Evolutionary conservation across 2,113 vertebrate genomes (phyloP), one percentile per base, ranked within the genome.

Genomic region (Trematomus loennbergii): DNA sequence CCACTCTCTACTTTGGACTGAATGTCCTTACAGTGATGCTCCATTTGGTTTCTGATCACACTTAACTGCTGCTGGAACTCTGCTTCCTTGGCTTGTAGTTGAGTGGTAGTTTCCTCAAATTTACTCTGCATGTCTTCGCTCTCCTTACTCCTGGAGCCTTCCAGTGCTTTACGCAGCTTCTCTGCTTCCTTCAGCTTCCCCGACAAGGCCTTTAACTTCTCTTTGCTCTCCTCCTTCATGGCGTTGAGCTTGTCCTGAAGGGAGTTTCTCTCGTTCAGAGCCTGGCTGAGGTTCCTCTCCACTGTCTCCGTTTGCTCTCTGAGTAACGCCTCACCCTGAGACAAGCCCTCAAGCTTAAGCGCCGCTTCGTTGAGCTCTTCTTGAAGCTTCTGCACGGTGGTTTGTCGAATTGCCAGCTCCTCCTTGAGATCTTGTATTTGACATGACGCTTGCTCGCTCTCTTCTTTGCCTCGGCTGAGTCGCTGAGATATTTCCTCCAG

Each of bases 331-430:
- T 97, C 96, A 10, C 62, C 92, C 72, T 95, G 82, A 63, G 95
- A 95, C 62, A 97, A 93, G 88, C 81, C 66, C 43, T 88, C 90
- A 25, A 96, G 52, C 49, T 94, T 91, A 57, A 75, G 83, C 3
- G 94, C 94, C 22, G 95, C 94, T 81, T 96, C 93, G 11, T 87
- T 90, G 4, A 99, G 87, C 48, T 98, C 95, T 33, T 96, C 95
- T 75, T 96, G 95, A 46, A 99, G 85, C 60, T 97, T 96, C 80
- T 94, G 93, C 50, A 97, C 84, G 8, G 88, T 88, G n/a, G 92
- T 89, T 16, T 95, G 95, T 78, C 81, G 94, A 72, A 95, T 95
- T 0, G 52, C 72, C 36, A 95, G 89, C 6, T 96, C 96, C 66
- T 98, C 96, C 85, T 92, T 96, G 64, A 98, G 84, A 2, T 72